These are phyloP conservation scores for Oscheius onirici DNA, from an alignment of 2,888 invertebrate species.

Conservation along the genomic window DNA sequence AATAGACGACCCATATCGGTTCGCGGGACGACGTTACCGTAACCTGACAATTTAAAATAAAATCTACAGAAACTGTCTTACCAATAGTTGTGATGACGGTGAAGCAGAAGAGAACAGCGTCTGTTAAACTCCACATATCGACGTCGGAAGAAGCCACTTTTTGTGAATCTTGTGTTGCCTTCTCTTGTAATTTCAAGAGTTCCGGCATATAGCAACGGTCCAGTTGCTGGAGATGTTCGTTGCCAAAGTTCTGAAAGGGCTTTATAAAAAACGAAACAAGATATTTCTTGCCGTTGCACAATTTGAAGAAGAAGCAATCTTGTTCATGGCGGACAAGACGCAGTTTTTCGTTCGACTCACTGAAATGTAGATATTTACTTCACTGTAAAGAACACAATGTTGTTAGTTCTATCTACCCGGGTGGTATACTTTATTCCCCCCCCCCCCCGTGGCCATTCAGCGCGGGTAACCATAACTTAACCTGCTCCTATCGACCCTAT, in stretches of 20 bases:
- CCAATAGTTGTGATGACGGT: conserved; percentile 69
- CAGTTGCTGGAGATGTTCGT: conserved; percentile 33
- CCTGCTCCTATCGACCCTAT: too few relatives aligned
- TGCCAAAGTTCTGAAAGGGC: neutral
- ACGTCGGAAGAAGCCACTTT: conserved; percentile 27
- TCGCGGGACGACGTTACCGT: conserved; percentile 68
- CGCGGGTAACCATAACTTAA: too few relatives aligned
- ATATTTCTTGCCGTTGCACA: conserved; percentile 38
- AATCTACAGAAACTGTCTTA: conserved; percentile 13
- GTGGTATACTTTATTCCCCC: too few relatives aligned
- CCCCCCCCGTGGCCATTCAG: too few relatives aligned
- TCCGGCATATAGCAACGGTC: conserved; percentile 39
- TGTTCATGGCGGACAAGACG: conserved; percentile 51
- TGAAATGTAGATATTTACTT: conserved; percentile 40
- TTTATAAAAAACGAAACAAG: neutral
- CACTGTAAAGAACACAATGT: too few relatives aligned
- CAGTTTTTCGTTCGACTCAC: conserved; percentile 62
- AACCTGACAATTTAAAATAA: conserved; percentile 44
- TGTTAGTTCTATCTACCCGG: too few relatives aligned
- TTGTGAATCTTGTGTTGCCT: conserved; percentile 27
- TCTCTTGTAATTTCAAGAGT: conserved; percentile 30
- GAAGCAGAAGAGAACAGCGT: conserved; percentile 67
- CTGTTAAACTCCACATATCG: conserved; percentile 64
- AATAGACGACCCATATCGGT: conserved; percentile 63
- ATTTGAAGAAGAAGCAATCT: conserved; percentile 42